A percentile compares a stretch with the other conserved stretches of the same genome.
Conservation (phyloP, 2,797 vertebrate genomes). For the Eurystomus glaucurus region DNA sequence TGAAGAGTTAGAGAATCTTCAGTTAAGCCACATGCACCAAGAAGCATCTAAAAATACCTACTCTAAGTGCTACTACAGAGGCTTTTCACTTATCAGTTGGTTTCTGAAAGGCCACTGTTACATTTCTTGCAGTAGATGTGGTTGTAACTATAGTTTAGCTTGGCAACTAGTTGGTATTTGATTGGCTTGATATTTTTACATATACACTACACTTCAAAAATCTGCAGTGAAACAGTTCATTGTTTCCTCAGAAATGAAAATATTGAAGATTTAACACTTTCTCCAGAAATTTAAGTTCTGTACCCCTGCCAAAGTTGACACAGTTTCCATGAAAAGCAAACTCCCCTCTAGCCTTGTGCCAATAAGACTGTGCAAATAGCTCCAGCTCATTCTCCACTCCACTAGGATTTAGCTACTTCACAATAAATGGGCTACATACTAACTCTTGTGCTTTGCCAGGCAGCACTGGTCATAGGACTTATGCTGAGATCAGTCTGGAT, state of each 20-base stretch:
- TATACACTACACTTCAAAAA: background rate
- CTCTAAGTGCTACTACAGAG: background rate
- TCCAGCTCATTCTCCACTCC: background rate
- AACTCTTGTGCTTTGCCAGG: background rate
- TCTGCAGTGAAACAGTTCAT: background rate
- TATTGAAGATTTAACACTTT: conserved; percentile 46
- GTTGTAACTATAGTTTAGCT: background rate
- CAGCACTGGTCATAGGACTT: background rate
- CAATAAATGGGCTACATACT: background rate
- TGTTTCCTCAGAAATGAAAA: background rate
- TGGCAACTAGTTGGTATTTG: background rate
- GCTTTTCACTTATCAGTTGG: background rate
- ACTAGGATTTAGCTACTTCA: background rate
- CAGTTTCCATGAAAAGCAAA: conserved; percentile 56
- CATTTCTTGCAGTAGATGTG: background rate
- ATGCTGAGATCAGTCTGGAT: fast-evolving
- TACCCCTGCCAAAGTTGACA: conserved; percentile 58
- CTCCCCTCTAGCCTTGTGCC: background rate
- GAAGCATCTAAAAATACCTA: background rate
- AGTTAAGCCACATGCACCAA: background rate
- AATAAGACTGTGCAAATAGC: conserved; percentile 1
- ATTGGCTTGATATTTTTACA: background rate
- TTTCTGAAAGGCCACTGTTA: conserved; percentile 6
- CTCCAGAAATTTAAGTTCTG: background rate
- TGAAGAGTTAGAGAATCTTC: background rate